Conservation (phyloP, 2,113 vertebrate genomes). For the Genyomyrus donnyi region DNA sequence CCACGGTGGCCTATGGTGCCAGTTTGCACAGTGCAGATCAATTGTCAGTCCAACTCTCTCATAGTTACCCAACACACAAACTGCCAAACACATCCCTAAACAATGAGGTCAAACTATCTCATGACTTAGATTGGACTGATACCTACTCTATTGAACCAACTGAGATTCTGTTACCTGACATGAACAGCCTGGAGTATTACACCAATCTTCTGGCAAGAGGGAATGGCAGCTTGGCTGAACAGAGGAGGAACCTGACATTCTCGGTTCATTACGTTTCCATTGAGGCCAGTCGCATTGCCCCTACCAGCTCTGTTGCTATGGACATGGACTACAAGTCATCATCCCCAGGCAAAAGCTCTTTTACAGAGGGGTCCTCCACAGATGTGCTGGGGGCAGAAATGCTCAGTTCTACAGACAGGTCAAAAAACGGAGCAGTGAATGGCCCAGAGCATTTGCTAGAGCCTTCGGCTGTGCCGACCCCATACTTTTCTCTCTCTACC, state of each 20-base stretch:
- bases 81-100: conserved; percentile 35
- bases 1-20: not conserved
- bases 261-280: not conserved
- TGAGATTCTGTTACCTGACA: conserved; percentile 63
- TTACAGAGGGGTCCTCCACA: conserved; percentile 26
- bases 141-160: conserved; percentile 61
- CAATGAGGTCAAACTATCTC: conserved; percentile 39
- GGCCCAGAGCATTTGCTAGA: conserved; percentile 13
- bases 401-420: not conserved
- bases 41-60: conserved; percentile 10
- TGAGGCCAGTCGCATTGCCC: not conserved
- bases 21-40: conserved; percentile 20
- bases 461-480: conserved; percentile 25
- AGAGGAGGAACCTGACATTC: not conserved
- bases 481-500: conserved; percentile 37
- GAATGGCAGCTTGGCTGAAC: not conserved
- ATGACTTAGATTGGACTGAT: conserved; percentile 51
- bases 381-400: conserved; percentile 16
- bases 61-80: not conserved
- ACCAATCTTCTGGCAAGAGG: conserved; percentile 46
- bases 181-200: conserved; percentile 71
- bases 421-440: not conserved
- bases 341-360: conserved; percentile 22
- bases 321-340: not conserved
- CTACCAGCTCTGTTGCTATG: conserved; percentile 17